Percentiles rank a stretch among this genome's conserved stretches.
phyloP scores from a whole-genome alignment of 1,140 invertebrate genomes.

The Archivesica marissinica region DNA sequence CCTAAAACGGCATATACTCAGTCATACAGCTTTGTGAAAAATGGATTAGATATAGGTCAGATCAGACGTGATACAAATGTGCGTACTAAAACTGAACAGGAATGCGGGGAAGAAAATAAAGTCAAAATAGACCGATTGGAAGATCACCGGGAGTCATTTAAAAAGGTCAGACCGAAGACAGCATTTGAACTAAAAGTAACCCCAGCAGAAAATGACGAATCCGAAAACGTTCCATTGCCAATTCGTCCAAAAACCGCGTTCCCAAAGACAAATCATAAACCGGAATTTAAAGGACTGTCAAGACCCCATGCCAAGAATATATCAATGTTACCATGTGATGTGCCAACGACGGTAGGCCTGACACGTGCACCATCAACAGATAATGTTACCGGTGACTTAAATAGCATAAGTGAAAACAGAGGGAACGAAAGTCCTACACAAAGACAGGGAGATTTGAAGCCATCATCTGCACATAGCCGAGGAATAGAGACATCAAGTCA shows the following conservation, averaged over 20 bases:
- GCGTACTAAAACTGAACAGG: conserved; percentile 17
- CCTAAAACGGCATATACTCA: conserved; percentile 34
- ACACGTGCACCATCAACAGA: background rate
- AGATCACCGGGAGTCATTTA: background rate
- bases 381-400: background rate
- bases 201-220: background rate
- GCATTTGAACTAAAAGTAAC: background rate
- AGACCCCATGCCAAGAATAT: background rate
- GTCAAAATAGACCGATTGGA: conserved; percentile 19
- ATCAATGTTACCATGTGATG: background rate
- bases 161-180: background rate
- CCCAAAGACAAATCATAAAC: background rate
- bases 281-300: background rate
- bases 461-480: background rate
- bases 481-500: background rate
- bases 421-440: background rate
- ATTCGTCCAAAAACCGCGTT: conserved; percentile 2
- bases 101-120: background rate
- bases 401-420: background rate
- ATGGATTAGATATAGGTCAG: conserved; percentile 33
- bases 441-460: no score
- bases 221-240: background rate
- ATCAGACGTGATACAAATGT: conserved; percentile 2
- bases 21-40: conserved; percentile 43
- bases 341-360: background rate